phyloP scores from a whole-genome alignment of 64 coral and sea anemone species.

The Stichodactyla mertensii region DNA sequence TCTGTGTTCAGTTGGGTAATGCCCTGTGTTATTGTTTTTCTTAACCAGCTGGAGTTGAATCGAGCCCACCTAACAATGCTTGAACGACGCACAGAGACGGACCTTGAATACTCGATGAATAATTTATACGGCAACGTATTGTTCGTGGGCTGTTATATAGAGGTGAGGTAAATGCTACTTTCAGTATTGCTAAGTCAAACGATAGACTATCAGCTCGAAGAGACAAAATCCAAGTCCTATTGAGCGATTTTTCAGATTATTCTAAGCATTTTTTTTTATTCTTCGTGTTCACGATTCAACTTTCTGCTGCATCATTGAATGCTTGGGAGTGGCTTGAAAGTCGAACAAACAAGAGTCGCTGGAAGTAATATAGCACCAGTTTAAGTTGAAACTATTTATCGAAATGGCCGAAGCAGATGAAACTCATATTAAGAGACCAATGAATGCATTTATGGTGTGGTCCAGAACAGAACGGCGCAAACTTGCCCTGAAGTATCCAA shows the following conservation, averaged over 20 bases:
- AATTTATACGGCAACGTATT: not conserved
- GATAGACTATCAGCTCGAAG: slow-evolving; percentile 6
- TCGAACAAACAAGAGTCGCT: not conserved
- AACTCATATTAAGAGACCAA: slow-evolving; percentile 78
- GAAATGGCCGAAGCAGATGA: slow-evolving; percentile 61
- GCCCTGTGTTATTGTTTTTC: not conserved
- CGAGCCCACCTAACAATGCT: slow-evolving; percentile 10
- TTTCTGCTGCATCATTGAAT: not conserved
- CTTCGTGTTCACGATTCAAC: slow-evolving; percentile 1
- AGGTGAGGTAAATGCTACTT: not conserved
- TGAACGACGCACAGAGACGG: not conserved
- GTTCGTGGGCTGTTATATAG: slow-evolving; percentile 4
- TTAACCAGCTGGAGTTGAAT: not conserved
- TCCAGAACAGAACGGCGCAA: slow-evolving; percentile 86
- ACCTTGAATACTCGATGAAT: not conserved
- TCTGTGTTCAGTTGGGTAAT: not conserved
- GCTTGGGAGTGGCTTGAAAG: not conserved
- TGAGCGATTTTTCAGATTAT: not conserved
- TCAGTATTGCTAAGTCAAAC: slow-evolving; percentile 14
- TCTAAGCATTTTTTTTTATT: not conserved
- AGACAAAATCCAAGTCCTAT: slow-evolving; percentile 13
- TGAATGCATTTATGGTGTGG: slow-evolving; percentile 97
- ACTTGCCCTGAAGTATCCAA: slow-evolving; percentile 86
- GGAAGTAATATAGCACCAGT: not conserved
- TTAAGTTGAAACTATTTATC: not conserved